A percentile compares a stretch with the other conserved stretches of the same genome.
Conservation (phyloP, 2,888 invertebrate species). For the Hesperia comma region DNA sequence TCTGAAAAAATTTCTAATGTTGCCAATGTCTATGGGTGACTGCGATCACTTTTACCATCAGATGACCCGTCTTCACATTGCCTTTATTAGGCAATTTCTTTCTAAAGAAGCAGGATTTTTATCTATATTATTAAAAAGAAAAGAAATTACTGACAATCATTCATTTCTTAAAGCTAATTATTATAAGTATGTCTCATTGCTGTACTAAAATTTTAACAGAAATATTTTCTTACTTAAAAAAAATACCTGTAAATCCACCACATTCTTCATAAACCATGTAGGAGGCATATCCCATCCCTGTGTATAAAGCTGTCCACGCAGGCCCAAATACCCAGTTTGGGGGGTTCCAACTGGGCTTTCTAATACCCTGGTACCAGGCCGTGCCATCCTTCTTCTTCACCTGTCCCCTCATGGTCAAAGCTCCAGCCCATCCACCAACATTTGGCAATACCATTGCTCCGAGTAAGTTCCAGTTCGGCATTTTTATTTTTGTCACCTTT, state of each 20-base stretch:
- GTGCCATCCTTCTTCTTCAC: conserved; percentile 70
- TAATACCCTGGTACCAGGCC: conserved; percentile 89
- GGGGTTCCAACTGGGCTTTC: conserved; percentile 90
- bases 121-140: no score
- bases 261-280: conserved; percentile 87
- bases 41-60: no score
- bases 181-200: no score
- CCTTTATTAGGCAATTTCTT: no score
- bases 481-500: conserved; percentile 38
- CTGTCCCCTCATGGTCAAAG: conserved; percentile 84
- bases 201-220: no score
- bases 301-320: conserved; percentile 91
- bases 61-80: no score
- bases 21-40: no score
- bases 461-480: conserved; percentile 58
- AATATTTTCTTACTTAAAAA: background rate
- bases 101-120: no score
- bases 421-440: conserved; percentile 88
- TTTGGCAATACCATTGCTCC: conserved; percentile 87
- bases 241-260: conserved; percentile 57
- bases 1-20: no score
- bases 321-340: conserved; percentile 92
- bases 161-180: no score
- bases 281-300: conserved; percentile 92
- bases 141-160: no score